A percentile compares a stretch with the other conserved stretches of the same genome.
These are phyloP conservation scores for Ciona savignyi DNA, from an alignment of 23 tunicate genomes.

Conservation along the genomic window DNA sequence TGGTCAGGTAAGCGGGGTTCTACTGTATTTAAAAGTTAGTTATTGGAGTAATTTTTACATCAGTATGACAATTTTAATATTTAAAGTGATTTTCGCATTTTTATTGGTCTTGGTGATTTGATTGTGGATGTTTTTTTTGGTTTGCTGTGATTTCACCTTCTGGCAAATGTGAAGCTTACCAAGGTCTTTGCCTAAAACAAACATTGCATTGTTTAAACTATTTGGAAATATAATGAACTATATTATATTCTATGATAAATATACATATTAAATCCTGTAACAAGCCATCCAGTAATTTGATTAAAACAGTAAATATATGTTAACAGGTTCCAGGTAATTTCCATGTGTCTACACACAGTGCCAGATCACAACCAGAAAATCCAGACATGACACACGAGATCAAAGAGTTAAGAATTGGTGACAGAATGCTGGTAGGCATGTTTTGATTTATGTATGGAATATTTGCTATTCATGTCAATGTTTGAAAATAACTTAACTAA, in stretches of 20 bases:
- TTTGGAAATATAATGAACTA: no score
- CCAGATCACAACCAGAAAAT: conserved; percentile 72
- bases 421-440: conserved; percentile 32
- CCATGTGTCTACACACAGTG: conserved; percentile 96
- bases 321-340: conserved; percentile 97
- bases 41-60: no score
- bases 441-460: no score
- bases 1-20: conserved; percentile 90
- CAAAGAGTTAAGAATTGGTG: conserved; percentile 81
- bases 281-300: not conserved
- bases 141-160: not conserved
- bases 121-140: not conserved
- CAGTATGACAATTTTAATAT: not conserved
- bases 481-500: not conserved
- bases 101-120: not conserved
- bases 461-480: not conserved
- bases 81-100: not conserved
- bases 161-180: no score
- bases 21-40: conserved; percentile 78
- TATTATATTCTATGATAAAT: no score
- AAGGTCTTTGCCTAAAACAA: no score
- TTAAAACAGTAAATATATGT: no score
- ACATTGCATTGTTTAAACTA: no score
- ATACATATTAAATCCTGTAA: not conserved
- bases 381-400: conserved; percentile 99